Percentiles rank a stretch among this genome's conserved stretches.
phyloP scores from a whole-genome alignment of 2,797 vertebrate species.

The Pseudocheirus occidentalis region DNA sequence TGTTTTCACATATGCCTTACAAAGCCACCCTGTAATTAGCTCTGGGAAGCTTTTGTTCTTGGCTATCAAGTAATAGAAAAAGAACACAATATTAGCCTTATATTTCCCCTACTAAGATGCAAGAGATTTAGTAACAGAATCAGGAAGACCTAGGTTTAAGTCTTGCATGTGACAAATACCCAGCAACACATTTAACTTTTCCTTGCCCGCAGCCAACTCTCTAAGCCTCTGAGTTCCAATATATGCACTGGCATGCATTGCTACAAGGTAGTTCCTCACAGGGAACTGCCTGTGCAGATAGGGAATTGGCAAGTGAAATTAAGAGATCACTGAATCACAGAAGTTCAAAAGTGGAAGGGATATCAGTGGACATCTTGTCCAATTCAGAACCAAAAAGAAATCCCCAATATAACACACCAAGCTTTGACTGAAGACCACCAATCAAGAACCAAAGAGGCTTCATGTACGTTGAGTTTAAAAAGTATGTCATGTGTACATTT shows the following conservation, averaged over 20 bases:
- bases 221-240: not conserved
- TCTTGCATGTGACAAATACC: not conserved
- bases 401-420: not conserved
- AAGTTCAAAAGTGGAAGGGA: not conserved
- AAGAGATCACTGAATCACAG: not conserved
- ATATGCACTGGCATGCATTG: not conserved
- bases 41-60: constrained; percentile 45
- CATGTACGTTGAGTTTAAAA: not conserved
- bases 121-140: not conserved
- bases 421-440: not conserved
- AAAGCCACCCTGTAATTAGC: constrained; percentile 47
- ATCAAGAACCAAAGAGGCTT: not conserved
- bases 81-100: not conserved
- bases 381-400: not conserved
- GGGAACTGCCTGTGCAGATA: not conserved
- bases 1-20: constrained; percentile 47
- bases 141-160: not conserved
- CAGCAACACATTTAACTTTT: not conserved
- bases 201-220: not conserved
- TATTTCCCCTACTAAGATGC: constrained; percentile 7
- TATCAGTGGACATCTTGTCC: not conserved
- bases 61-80: constrained; percentile 15
- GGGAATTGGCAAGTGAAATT: not conserved
- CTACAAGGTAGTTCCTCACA: not conserved
- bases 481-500: not conserved